phyloP scores from a whole-genome alignment of 1,140 invertebrate genomes.

The Mamestra configurata region DNA sequence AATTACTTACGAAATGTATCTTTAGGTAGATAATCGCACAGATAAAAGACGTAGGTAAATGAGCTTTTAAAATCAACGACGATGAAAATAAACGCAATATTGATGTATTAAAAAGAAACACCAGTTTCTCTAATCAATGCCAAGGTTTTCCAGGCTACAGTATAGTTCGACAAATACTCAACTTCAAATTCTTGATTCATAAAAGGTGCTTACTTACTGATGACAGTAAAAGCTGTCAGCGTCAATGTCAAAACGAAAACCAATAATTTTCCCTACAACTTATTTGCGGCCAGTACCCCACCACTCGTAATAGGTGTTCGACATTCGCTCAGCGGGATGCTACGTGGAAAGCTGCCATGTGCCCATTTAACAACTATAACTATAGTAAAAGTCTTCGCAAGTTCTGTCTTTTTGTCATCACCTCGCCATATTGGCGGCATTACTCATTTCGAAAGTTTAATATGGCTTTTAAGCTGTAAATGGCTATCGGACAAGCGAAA shows the following conservation, averaged over 20 bases:
- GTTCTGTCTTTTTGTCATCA: conserved; percentile 52
- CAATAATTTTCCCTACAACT: background rate
- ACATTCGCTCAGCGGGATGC: conserved; percentile 52
- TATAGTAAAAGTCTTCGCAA: conserved; percentile 51
- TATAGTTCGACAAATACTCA: no score
- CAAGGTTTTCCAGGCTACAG: no score
- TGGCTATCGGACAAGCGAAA: conserved; percentile 31
- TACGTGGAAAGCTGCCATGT: conserved; percentile 56
- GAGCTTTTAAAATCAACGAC: no score
- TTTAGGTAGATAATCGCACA: no score
- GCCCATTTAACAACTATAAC: conserved; percentile 42
- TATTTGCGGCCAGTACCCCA: conserved; percentile 51
- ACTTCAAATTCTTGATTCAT: no score
- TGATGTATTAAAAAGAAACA: no score
- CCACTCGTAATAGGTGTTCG: conserved; percentile 56
- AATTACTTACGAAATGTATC: no score
- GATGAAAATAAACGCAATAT: no score
- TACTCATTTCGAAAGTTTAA: conserved; percentile 55
- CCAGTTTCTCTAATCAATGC: no score
- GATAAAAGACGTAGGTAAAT: no score
- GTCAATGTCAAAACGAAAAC: background rate
- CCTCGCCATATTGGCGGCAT: conserved; percentile 36
- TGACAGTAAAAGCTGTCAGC: background rate
- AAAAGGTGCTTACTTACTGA: no score
- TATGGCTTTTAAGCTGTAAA: conserved; percentile 41